Percentiles rank a stretch among this genome's conserved stretches.
phyloP scores from a whole-genome alignment of 2,797 vertebrate species.

The Antennarius maculatus region DNA sequence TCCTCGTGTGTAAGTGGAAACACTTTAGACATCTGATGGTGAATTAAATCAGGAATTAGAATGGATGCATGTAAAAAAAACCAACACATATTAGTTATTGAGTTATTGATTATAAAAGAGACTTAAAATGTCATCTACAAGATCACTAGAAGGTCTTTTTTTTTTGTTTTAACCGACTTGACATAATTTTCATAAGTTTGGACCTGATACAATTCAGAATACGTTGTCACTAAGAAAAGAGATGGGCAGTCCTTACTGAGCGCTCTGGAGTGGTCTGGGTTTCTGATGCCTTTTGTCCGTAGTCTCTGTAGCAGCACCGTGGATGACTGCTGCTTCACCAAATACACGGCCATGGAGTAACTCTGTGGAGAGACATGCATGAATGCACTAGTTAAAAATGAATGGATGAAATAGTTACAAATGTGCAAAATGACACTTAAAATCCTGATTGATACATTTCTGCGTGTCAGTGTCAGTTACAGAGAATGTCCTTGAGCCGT shows the following conservation, averaged over 20 bases:
- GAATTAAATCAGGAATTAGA: neutral
- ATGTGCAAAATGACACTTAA: neutral
- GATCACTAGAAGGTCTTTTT: neutral
- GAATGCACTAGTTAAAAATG: neutral
- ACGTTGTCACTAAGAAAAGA: neutral
- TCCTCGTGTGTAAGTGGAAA: neutral
- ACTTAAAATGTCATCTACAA: neutral
- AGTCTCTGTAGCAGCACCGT: conserved; percentile 94
- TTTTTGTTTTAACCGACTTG: neutral
- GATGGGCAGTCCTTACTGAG: conserved; percentile 85
- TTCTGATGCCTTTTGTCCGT: conserved; percentile 96
- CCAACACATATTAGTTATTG: too few species aligned
- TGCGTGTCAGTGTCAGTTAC: neutral
- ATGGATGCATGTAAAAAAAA: neutral
- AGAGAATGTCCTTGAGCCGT: neutral
- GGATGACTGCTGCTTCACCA: conserved; percentile 97
- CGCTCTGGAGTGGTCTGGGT: conserved; percentile 98
- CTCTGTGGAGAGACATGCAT: conserved; percentile 80
- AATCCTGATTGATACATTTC: neutral
- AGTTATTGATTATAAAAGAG: neutral
- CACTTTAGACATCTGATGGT: neutral
- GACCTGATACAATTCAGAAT: neutral
- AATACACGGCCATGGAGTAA: conserved; percentile 98
- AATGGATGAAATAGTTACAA: neutral
- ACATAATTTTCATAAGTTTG: neutral